phyloP scores from a whole-genome alignment of 2,888 invertebrate genomes.

The Adela reaumurella region DNA sequence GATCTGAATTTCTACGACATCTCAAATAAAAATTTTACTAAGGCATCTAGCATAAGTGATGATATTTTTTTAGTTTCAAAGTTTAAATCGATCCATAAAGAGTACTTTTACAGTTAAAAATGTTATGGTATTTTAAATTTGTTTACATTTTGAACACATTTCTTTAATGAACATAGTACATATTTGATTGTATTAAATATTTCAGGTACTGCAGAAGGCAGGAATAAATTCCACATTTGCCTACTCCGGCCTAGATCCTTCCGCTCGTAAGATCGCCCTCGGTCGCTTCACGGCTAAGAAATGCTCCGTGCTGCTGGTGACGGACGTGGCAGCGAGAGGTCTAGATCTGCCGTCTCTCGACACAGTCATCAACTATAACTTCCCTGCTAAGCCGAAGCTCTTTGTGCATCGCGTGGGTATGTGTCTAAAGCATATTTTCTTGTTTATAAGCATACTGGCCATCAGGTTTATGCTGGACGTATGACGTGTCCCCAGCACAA shows the following conservation, averaged over 20 bases:
- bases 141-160: no score
- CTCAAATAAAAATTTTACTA: no score
- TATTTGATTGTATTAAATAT: background rate
- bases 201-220: conserved; percentile 67
- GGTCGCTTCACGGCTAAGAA: conserved; percentile 82
- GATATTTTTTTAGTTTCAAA: no score
- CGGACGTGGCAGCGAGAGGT: conserved; percentile 97
- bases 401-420: conserved; percentile 97
- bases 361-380: conserved; percentile 94
- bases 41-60: no score
- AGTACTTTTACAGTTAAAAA: background rate
- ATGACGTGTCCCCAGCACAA: no score
- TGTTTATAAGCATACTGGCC: no score
- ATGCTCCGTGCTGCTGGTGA: conserved; percentile 85
- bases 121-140: conserved; percentile 4
- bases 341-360: conserved; percentile 96
- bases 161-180: no score
- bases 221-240: conserved; percentile 85
- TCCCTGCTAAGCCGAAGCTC: conserved; percentile 94
- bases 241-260: conserved; percentile 91
- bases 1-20: no score
- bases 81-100: no score
- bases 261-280: conserved; percentile 92
- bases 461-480: no score
- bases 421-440: no score